A percentile compares a stretch with the other conserved stretches of the same genome.
Conservation (phyloP, 2,113 vertebrate genomes). For the Podilymbus podiceps region DNA sequence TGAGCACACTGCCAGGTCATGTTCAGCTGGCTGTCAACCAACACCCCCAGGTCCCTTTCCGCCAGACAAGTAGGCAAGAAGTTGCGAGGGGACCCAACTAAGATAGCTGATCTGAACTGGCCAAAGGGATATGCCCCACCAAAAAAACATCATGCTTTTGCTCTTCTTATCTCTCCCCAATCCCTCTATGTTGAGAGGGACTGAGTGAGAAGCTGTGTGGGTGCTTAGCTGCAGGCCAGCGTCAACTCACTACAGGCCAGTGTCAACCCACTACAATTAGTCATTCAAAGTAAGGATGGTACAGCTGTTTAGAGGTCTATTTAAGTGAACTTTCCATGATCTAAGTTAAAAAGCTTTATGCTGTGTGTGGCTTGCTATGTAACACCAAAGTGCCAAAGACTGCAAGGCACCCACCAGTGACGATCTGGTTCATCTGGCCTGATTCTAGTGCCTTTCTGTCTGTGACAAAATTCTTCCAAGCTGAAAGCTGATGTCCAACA, state of each 20-base stretch:
- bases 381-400: not conserved
- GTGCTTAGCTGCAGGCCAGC: not conserved
- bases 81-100: not conserved
- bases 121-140: not conserved
- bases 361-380: not conserved
- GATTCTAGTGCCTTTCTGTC: not conserved
- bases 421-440: not conserved
- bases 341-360: not conserved
- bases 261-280: not conserved
- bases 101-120: not conserved
- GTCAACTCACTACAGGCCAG: not conserved
- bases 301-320: not conserved
- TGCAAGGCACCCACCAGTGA: not conserved
- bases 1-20: too few species aligned
- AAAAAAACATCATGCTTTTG: not conserved
- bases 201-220: not conserved
- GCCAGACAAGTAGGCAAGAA: rapidly evolving
- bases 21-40: too few species aligned
- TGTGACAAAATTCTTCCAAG: not conserved
- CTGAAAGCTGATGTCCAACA: not conserved
- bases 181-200: not conserved
- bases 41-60: too few species aligned
- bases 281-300: not conserved
- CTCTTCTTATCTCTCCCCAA: not conserved
- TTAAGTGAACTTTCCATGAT: not conserved